Percentiles rank a stretch among this genome's conserved stretches.
These are phyloP conservation scores for Drosophila mayaguana DNA, from an alignment of 2,888 invertebrate genomes.

Conservation along the genomic window DNA sequence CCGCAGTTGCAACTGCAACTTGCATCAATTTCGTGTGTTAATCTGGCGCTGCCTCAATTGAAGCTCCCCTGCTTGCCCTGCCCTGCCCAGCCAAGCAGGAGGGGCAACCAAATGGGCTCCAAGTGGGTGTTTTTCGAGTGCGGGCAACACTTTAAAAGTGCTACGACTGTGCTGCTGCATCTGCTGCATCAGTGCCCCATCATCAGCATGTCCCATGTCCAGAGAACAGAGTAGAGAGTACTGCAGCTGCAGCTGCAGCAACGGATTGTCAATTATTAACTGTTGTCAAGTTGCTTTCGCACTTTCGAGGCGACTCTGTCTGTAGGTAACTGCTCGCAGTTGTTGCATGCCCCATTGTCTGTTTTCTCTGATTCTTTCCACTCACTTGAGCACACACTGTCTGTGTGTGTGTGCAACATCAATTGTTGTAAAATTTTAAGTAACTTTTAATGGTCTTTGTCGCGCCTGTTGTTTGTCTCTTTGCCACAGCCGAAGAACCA, in stretches of 20 bases:
- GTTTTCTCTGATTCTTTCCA: slow-evolving; percentile 70
- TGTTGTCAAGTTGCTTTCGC: slow-evolving; percentile 75
- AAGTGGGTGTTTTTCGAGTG: slow-evolving; percentile 68
- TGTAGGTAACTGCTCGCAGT: slow-evolving; percentile 43
- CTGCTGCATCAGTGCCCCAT: slow-evolving; percentile 22
- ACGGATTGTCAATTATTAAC: slow-evolving; percentile 70
- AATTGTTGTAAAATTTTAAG: slow-evolving; percentile 71
- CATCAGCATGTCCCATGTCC: slow-evolving; percentile 31
- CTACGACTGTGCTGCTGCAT: slow-evolving; percentile 43
- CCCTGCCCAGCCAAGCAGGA: background rate
- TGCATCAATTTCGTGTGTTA: slow-evolving; percentile 60
- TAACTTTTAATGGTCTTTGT: slow-evolving; percentile 71
- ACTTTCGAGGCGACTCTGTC: slow-evolving; percentile 54
- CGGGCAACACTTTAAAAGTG: slow-evolving; percentile 62
- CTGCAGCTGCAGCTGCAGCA: slow-evolving; percentile 56
- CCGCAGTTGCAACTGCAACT: slow-evolving; percentile 51
- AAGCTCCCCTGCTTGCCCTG: slow-evolving; percentile 34
- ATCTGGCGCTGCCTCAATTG: slow-evolving; percentile 67
- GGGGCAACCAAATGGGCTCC: slow-evolving; percentile 13
- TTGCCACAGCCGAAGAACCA: slow-evolving; percentile 9
- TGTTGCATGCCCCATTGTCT: slow-evolving; percentile 60
- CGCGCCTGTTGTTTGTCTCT: slow-evolving; percentile 39
- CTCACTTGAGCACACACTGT: slow-evolving; percentile 63
- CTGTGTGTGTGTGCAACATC: slow-evolving; percentile 15
- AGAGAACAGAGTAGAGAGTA: slow-evolving; percentile 7